Percentiles rank a stretch among this genome's conserved stretches.
Evolutionary conservation across 2,797 vertebrate species (phyloP).

Genomic region (Poeciliopsis gracilis): DNA sequence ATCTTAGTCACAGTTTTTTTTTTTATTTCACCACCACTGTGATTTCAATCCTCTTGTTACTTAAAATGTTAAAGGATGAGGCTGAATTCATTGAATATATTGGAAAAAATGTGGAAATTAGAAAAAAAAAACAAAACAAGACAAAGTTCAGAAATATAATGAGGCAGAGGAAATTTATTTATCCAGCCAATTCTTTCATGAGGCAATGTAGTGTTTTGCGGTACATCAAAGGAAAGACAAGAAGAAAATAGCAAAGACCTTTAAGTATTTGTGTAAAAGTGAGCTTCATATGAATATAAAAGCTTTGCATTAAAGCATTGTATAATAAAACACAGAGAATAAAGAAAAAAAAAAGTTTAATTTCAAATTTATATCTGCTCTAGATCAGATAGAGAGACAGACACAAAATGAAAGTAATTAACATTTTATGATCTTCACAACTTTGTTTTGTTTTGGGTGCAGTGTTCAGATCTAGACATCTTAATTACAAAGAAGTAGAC

Average conservation of each 20-base stretch:
- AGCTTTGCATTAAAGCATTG: not conserved
- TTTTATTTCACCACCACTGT: not conserved
- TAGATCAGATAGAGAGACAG: no score
- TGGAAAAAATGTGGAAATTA: not conserved
- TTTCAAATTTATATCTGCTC: no score
- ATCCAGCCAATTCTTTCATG: not conserved
- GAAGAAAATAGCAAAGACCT: not conserved
- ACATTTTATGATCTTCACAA: not conserved
- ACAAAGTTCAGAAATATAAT: not conserved
- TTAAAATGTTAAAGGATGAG: not conserved
- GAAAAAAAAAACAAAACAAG: not conserved
- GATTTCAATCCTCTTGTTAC: not conserved
- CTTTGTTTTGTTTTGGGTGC: not conserved
- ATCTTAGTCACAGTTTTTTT: not conserved
- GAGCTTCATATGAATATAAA: not conserved
- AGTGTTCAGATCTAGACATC: not conserved
- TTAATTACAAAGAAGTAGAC: conserved; percentile 1
- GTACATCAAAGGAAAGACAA: not conserved
- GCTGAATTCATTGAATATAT: not conserved
- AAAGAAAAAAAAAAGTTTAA: no score
- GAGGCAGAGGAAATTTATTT: not conserved
- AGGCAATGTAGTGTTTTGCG: not conserved
- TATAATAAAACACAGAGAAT: not conserved
- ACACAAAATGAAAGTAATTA: not conserved
- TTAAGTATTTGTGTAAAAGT: not conserved